phyloP scores from a whole-genome alignment of 2,113 vertebrate genomes.

The Cyprinus carpio region DNA sequence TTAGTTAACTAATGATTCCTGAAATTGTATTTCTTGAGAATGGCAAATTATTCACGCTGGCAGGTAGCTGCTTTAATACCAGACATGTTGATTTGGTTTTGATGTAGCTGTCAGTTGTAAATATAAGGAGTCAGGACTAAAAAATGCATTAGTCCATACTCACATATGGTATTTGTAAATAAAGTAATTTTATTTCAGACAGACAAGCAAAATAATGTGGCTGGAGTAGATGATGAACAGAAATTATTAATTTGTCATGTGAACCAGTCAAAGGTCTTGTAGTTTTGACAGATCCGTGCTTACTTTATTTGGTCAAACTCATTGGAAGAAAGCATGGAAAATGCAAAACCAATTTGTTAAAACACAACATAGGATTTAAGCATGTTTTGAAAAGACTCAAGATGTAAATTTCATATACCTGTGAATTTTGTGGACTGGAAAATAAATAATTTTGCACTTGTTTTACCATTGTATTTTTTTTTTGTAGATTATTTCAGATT shows the following conservation, averaged over 20 bases:
- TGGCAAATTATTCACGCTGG: neutral
- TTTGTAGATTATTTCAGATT: too few relatives aligned
- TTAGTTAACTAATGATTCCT: conserved; percentile 18
- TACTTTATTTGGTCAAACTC: neutral
- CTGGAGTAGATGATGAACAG: neutral
- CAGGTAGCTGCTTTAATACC: neutral
- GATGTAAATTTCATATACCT: too few relatives aligned
- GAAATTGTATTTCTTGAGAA: conserved; percentile 16
- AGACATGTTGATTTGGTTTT: neutral
- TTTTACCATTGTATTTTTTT: too few relatives aligned
- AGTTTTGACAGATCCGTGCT: neutral
- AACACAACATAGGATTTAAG: too few relatives aligned
- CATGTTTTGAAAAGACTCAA: too few relatives aligned
- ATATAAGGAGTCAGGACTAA: neutral
- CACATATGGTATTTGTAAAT: neutral
- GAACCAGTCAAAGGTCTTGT: neutral
- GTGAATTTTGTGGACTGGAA: too few relatives aligned
- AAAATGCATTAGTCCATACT: neutral
- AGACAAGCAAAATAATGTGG: neutral
- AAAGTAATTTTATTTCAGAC: neutral
- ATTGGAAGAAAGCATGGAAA: too few relatives aligned
- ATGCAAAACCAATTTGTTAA: too few relatives aligned
- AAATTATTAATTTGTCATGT: neutral
- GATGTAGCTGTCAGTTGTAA: neutral
- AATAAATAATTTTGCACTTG: too few relatives aligned